These are phyloP conservation scores for Platyrinchus mystaceus DNA, from an alignment of 2,797 vertebrate genomes.

Conservation along the genomic window DNA sequence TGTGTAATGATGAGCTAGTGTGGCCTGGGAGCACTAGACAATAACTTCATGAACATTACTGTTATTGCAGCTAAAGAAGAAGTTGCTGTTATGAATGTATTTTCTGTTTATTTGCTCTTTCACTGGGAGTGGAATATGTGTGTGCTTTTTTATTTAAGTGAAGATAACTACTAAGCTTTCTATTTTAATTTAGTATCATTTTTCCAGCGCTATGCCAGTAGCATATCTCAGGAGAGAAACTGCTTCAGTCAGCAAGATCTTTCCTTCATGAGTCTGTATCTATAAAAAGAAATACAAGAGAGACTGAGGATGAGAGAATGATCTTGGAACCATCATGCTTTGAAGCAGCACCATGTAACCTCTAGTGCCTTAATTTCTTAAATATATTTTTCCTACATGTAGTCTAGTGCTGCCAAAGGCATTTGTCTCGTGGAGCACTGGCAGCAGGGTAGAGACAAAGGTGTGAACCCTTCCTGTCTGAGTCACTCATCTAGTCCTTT, in stretches of 20 bases:
- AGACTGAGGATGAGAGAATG: neutral
- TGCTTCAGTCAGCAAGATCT: slow-evolving; percentile 4
- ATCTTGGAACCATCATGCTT: neutral
- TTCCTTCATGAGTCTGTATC: neutral
- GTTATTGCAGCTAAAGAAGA: neutral
- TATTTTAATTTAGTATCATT: neutral
- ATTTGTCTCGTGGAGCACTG: neutral
- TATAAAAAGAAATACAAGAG: neutral
- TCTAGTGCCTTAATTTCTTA: neutral
- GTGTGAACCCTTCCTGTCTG: neutral
- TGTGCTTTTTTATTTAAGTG: neutral
- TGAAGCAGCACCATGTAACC: neutral
- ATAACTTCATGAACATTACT: neutral
- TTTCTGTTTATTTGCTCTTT: neutral
- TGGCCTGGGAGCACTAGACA: neutral
- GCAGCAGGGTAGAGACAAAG: neutral
- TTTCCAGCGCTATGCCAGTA: neutral
- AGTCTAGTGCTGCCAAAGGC: rapidly evolving
- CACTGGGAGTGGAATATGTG: neutral
- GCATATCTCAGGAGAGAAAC: neutral
- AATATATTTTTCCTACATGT: neutral
- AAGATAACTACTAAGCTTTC: neutral
- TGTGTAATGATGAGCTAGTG: rapidly evolving
- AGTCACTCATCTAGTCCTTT: neutral
- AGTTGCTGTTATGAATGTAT: neutral